Evolutionary conservation across 2,797 vertebrate genomes (phyloP), one percentile per base, ranked within the genome.

Genomic region (Notolabrus celidotus): DNA sequence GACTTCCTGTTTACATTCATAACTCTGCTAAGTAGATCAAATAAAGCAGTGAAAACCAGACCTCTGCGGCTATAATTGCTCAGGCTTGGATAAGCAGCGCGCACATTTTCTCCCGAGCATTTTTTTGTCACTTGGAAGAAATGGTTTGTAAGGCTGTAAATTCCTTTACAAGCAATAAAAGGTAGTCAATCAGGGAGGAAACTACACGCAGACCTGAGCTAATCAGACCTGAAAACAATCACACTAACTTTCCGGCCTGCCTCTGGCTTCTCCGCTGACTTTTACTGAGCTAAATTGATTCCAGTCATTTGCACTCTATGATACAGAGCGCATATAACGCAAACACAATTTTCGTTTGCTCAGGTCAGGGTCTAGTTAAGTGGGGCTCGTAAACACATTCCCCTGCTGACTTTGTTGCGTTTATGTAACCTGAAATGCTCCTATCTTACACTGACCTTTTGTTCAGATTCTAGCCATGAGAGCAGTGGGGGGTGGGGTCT

Each of bases 1-100:
- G 45, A 82, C 62, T 64, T 85, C 79, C 80, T 87, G 87, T 87
- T 90, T 87, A 86, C 52, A 82, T 69, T 63, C 53, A 58, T 36
- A 67, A 58, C 29, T 42, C 43, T 55, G 55, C 38, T 15, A 55
- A 55, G 29, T 51, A 25, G 23, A 39, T 80, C 36, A 67, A 66
- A 65, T 7, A 49, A 16, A 39, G 47, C 2, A 38, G 22, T 46
- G 25, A 46, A 27, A 67, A 38, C 23, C 62, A 29, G 6, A 31
- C 19, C 36, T 22, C 19, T 58, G 25, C 51, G 27, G 52, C 57
- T 77, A 51, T 53, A 55, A 20, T 19, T 52, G 50, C 16, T 59
- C 10, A 1, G 9, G 27, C 16, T 36, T 14, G 7, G 8, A 63
- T 69, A 51, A 58, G 45, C 11, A 50, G 11, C 14, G 16, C 43